Percentiles rank a stretch among this genome's conserved stretches.
These are phyloP conservation scores for Clarias gariepinus DNA, from an alignment of 2,113 vertebrate species.

Conservation along the genomic window DNA sequence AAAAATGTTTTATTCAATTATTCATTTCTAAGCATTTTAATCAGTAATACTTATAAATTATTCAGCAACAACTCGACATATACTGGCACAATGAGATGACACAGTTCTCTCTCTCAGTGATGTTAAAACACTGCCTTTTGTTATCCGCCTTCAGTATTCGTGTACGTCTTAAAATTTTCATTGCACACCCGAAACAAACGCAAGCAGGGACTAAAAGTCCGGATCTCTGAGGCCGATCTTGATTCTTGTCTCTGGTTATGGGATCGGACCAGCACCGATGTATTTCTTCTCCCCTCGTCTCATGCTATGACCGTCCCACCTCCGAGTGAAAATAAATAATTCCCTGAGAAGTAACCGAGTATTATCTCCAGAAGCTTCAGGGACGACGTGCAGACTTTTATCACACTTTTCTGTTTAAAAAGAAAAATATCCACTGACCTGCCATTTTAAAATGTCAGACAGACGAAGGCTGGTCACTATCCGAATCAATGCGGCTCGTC, in stretches of 20 bases:
- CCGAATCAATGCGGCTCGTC: background rate
- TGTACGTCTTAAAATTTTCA: background rate
- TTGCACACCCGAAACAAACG: background rate
- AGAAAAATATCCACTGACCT: background rate
- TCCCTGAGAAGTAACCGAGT: background rate
- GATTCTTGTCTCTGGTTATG: background rate
- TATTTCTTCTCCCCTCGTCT: too few relatives aligned
- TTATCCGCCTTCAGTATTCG: background rate
- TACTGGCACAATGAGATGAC: too few relatives aligned
- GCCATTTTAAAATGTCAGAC: slow-evolving; percentile 36
- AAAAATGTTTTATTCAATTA: background rate
- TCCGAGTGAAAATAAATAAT: background rate
- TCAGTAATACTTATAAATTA: background rate
- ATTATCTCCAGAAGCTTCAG: background rate
- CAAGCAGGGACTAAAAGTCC: background rate
- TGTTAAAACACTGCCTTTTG: background rate
- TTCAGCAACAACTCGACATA: background rate
- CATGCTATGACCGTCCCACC: background rate
- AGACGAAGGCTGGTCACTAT: background rate
- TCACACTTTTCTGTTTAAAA: background rate
- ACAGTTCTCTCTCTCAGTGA: too few relatives aligned
- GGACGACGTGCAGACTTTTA: background rate
- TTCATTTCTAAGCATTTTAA: background rate
- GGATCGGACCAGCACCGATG: too few relatives aligned
- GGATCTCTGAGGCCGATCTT: background rate